Base-by-base conservation (phyloP, 2,888 invertebrate genomes). In the Glaucopsyche alexis region DNA sequence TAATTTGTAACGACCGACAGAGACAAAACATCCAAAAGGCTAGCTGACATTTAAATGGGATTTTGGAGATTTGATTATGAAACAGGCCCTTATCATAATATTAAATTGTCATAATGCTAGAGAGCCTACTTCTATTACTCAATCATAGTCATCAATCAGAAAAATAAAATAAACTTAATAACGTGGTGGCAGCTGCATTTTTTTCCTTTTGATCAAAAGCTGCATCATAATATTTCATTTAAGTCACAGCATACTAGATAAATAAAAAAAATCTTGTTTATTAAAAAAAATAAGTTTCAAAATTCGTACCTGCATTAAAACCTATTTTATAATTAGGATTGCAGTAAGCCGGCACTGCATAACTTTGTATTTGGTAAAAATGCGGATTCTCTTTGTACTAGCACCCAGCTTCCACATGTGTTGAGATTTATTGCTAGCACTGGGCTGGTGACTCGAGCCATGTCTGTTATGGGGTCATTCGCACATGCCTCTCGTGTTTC, bases 391-490 rank as follows among this genome's bases (percentile, higher is more conserved):
- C 19, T 47, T 11, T 69, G 69, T 29, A 49, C 69, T 14, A 45
- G 67, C 45, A 16, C 13, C 67, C 47, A 67, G 47, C 9, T 49
- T 47, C 69, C 49, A 67, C 67, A 19, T 16, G 29, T 40, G 19
- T n/a, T 19, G 47, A 69, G 69, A 69, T 69, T 69, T 69, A 69
- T 69, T 47, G 49, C 47, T 29, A 14, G 49, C 16, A 16, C 47
- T 47, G 47, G 13, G 38, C 42, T 42, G 45, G 47, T 16, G 69
- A 47, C 47, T 47, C 49, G 29, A 19, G 14, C 19, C 67, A 29
- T 42, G 42, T 42, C 66, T 19, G 45, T 73, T 52, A 73, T 71
- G 72, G 72, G 75, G 71, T 75, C 75, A 72, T 71, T 75, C 75
- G 70, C 70, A 70, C 19, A 42, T 45, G 38, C 45, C 45, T 47